Evolutionary conservation across 2,888 invertebrate genomes (phyloP), one percentile per base, ranked within the genome.

Genomic region (Carterocephalus palaemon): DNA sequence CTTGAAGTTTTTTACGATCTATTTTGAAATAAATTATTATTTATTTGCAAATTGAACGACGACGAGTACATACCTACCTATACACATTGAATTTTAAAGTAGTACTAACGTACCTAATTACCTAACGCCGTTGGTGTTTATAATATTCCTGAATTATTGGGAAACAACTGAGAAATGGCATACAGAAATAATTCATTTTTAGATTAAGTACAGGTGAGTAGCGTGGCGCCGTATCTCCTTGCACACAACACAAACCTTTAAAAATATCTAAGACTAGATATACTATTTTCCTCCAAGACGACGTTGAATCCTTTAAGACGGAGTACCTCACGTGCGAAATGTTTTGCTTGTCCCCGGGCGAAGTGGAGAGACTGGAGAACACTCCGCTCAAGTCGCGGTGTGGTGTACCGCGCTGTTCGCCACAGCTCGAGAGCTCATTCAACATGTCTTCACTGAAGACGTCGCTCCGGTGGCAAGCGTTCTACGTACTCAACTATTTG

Each of bases 371-470:
- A 52, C 51, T 53, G 49, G 48, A 62, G 56, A 40, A 51, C 54
- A 52, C 59, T 59, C 53, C 49, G 54, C 54, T 49, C 53, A 53
- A 57, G 59, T 49, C 48, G 24, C 32, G 38, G 49, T 42, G 47
- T 38, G 34, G 47, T 39, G 43, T 47, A 38, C 46, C 47, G 62
- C 66, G 68, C 70, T 73, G 75, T 74, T 73, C 37, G 68, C 67
- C 63, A 69, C 67, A 61, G 69, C 66, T 67, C 65, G 59, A 81
- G 84, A 70, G 78, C 73, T 77, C 74, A 76, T 84, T 79, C 76
- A 81, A 77, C 80, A 69, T 73, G 80, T 76, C 81, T 80, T 70
- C 66, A 63, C 63, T 68, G 62, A 65, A 72, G 72, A 69, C 64
- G 71, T 66, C 57, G 65, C 64, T 52, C 43, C 48, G 48, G 51